phyloP scores from a whole-genome alignment of 2,888 invertebrate species.

The Eustalomyia histrio region DNA sequence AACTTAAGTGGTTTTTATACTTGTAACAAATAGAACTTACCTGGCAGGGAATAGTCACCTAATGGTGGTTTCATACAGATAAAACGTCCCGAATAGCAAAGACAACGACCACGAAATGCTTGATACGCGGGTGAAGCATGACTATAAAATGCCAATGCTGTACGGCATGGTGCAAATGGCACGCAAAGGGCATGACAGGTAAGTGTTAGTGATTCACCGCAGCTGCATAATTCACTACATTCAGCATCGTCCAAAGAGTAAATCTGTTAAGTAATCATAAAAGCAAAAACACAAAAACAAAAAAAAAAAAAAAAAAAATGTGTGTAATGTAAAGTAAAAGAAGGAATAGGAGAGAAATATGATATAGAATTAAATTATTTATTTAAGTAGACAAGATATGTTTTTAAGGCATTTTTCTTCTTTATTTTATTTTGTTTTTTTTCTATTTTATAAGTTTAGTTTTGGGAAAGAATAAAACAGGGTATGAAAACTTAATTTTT shows the following conservation, averaged over 20 bases:
- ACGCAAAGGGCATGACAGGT: slow-evolving; percentile 94
- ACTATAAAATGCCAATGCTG: slow-evolving; percentile 92
- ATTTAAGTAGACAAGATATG: background rate
- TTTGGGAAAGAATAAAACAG: too few species aligned
- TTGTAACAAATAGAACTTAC: slow-evolving; percentile 69
- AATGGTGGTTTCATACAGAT: slow-evolving; percentile 93
- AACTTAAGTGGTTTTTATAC: background rate
- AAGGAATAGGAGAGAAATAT: background rate
- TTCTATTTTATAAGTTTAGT: background rate
- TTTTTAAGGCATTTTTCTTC: background rate
- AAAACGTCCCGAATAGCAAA: slow-evolving; percentile 94
- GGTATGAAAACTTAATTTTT: too few species aligned
- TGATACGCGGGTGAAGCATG: slow-evolving; percentile 95
- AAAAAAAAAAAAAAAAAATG: slow-evolving; percentile 25
- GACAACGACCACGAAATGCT: slow-evolving; percentile 92
- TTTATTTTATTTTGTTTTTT: background rate
- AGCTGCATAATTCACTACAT: slow-evolving; percentile 94
- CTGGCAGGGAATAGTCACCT: slow-evolving; percentile 81
- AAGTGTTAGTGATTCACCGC: slow-evolving; percentile 87
- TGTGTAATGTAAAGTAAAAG: background rate
- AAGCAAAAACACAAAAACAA: slow-evolving; percentile 23
- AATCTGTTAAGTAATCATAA: slow-evolving; percentile 73
- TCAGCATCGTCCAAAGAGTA: slow-evolving; percentile 88
- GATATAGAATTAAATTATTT: background rate
- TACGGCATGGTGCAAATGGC: slow-evolving; percentile 91